Base-by-base conservation (phyloP, 2,797 vertebrate genomes). In the Basileuterus tristriatus region DNA sequence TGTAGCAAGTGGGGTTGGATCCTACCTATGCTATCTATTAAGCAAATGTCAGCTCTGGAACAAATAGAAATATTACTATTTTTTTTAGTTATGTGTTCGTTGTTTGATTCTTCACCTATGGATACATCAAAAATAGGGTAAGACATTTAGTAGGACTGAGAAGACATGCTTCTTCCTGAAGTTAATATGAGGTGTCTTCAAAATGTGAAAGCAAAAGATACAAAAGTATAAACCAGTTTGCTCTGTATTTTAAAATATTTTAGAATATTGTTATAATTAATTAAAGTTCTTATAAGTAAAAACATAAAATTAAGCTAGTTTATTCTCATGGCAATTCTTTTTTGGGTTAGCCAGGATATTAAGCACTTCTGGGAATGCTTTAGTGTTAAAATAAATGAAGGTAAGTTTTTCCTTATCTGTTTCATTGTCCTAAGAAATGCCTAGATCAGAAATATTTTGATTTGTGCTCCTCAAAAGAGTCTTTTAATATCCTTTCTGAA, bases 401-500 rank as follows among this genome's bases (percentile, higher is more conserved):
- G 26, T 58, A 79, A 62, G 15, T 62, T 79, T 94, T 77, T 69
- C 50, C 50, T 56, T 41, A 19, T 78, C 50, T 70, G 16, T 70
- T 90, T 69, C 2, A 4, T 52, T 83, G n/a, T 83, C 37, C 63
- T 78, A 86, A 71, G 55, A 85, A 86, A 43, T 58, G 30, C 53
- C 36, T 71, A 53, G 46, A 37, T 87, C 39, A 59, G 59, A 93
- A 79, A 49, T 85, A 60, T 55, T 94, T 91, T 94, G 55, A 71
- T 83, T 65, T 6, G 43, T 63, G 55, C 34, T 64, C 36, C 64
- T 70, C 37, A 85, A 80, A 85, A 68, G 12, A 83, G n/a, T 59
- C 41, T 86, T 95, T 93, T 74, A 69, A 90, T 70, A 91, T 69
- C 20, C 55, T 90, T 91, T 71, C 77, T 95, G 79, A 86, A 84